Evolutionary conservation across 2,888 invertebrate genomes (phyloP).

Genomic region (Tuta absoluta): DNA sequence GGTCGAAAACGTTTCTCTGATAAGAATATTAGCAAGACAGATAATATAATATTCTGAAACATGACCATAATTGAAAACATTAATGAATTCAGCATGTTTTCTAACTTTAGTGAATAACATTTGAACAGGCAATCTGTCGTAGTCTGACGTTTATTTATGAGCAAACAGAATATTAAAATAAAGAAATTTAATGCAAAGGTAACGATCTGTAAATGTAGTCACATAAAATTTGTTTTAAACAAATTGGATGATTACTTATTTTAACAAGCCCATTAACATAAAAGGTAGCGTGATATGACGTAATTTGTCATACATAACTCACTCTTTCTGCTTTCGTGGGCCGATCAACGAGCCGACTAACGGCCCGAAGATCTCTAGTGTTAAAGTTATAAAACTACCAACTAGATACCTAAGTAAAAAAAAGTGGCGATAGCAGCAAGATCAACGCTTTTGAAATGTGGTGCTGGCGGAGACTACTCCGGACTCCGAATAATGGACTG

Average conservation of each 20-base stretch:
- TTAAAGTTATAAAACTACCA: no score
- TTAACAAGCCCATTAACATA: constrained; percentile 14
- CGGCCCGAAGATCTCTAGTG: no score
- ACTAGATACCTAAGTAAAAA: no score
- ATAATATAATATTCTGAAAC: neutral
- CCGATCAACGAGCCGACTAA: no score
- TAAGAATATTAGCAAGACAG: no score
- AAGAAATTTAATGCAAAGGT: constrained; percentile 1
- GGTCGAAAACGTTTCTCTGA: no score
- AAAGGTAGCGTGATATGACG: constrained; percentile 16
- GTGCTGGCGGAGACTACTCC: no score
- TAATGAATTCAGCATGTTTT: neutral
- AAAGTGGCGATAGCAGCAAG: no score
- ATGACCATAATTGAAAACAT: constrained; percentile 1
- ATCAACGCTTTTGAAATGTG: no score
- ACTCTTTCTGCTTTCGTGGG: no score
- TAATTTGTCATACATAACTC: neutral
- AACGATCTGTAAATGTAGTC: constrained; percentile 8
- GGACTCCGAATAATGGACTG: no score
- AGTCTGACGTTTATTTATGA: neutral
- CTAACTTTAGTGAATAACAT: neutral
- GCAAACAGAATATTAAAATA: neutral
- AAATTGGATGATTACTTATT: constrained; percentile 11
- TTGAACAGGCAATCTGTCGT: neutral
- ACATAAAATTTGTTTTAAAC: constrained; percentile 1